Percentiles rank a stretch among this genome's conserved stretches.
phyloP scores from a whole-genome alignment of 37 sponge, comb jelly and placozoan species.

The Axinella damicornis region DNA sequence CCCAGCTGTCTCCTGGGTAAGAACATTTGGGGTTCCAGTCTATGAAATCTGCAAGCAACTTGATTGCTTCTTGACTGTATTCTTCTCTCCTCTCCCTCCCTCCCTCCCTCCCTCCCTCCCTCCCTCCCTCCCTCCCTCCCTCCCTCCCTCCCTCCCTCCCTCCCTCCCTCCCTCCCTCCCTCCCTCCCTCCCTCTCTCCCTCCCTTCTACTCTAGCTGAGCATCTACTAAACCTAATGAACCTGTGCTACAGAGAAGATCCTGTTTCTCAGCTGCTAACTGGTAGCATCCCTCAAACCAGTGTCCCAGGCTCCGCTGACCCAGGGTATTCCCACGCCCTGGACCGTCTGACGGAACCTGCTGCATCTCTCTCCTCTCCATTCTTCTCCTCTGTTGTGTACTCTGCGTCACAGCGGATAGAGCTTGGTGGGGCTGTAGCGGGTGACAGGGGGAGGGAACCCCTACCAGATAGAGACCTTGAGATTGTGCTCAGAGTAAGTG shows the following conservation, averaged over 20 bases:
- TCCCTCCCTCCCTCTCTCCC: too few relatives aligned
- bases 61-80: not conserved
- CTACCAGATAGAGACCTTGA: slow-evolving; percentile 40
- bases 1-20: slow-evolving; percentile 60
- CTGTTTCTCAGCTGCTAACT: slow-evolving; percentile 49
- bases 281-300: not conserved
- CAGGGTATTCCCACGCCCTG: slow-evolving; percentile 44
- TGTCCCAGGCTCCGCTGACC: not conserved
- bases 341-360: slow-evolving; percentile 45
- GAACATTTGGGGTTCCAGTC: not conserved
- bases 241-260: slow-evolving; percentile 49
- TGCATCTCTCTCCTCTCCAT: slow-evolving; percentile 2
- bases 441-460: not conserved
- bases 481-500: slow-evolving; percentile 40
- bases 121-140: too few relatives aligned
- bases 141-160: too few relatives aligned
- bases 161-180: too few relatives aligned
- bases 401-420: slow-evolving; percentile 52
- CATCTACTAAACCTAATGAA: slow-evolving; percentile 47
- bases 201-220: slow-evolving; percentile 17
- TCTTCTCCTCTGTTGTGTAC: slow-evolving; percentile 57
- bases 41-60: not conserved
- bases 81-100: not conserved
- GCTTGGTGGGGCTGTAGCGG: slow-evolving; percentile 21
- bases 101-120: not conserved